Evolutionary conservation across 2,113 vertebrate genomes (phyloP).

Genomic region (Cairina moschata): DNA sequence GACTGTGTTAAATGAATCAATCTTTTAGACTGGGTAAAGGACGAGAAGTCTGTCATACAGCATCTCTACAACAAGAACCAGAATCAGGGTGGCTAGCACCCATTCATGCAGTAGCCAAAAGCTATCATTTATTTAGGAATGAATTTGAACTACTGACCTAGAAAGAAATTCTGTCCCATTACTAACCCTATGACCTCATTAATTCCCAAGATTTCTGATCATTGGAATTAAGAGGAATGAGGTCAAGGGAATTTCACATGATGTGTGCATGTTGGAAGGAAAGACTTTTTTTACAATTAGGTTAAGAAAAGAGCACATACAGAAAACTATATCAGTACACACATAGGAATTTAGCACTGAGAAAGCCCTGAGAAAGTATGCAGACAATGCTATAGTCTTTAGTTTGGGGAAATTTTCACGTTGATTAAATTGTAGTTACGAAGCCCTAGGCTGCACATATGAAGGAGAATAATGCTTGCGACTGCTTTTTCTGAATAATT

Average conservation of each 20-base stretch:
- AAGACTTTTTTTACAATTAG: background rate
- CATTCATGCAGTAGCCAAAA: background rate
- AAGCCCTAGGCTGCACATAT: background rate
- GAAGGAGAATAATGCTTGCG: background rate
- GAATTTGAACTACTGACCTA: background rate
- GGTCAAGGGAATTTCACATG: background rate
- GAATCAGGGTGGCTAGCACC: background rate
- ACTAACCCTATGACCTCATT: background rate
- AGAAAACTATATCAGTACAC: background rate
- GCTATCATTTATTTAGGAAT: background rate
- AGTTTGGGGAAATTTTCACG: background rate
- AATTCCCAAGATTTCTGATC: background rate
- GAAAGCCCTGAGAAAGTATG: background rate
- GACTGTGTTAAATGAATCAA: background rate
- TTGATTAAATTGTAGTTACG: background rate
- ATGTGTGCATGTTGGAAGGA: background rate
- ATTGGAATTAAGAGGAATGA: background rate
- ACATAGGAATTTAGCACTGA: background rate
- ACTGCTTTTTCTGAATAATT: background rate
- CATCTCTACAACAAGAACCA: background rate
- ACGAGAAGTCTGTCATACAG: accelerated
- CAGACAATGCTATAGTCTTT: background rate
- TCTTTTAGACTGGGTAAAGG: background rate
- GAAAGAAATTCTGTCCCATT: background rate
- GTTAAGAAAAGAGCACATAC: background rate